Conservation (phyloP, 2,797 vertebrate species). For the Cynodonichthys magdalenae region DNA sequence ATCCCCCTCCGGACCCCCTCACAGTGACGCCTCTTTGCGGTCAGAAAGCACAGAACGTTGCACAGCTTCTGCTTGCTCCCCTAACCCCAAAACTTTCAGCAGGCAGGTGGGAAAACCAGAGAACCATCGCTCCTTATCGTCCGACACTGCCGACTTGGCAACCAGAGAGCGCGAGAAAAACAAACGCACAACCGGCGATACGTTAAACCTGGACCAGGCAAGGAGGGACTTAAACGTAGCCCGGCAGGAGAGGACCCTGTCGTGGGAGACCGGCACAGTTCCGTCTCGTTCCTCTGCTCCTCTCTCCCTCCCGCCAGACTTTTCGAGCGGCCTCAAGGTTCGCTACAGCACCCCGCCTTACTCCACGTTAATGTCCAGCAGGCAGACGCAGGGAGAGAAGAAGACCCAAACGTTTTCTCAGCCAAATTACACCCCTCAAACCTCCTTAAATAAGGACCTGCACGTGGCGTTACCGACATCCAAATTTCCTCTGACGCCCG, state of each 20-base stretch:
- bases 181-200: conserved; percentile 26
- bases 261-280: conserved; percentile 47
- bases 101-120: conserved; percentile 43
- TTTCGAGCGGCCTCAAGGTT: conserved; percentile 62
- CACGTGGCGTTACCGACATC: not conserved
- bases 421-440: conserved; percentile 24
- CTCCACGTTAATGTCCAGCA: conserved; percentile 73
- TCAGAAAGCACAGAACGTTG: conserved; percentile 46
- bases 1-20: conserved; percentile 42
- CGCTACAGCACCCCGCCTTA: conserved; percentile 79
- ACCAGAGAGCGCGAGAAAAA: conserved; percentile 31
- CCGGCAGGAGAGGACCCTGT: conserved; percentile 50
- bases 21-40: conserved; percentile 56
- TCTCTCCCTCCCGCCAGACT: conserved; percentile 67
- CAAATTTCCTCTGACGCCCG: conserved; percentile 26
- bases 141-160: conserved; percentile 46
- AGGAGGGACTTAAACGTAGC: conserved; percentile 9
- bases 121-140: conserved; percentile 56
- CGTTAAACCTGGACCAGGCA: conserved; percentile 51
- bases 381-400: conserved; percentile 58
- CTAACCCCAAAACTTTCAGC: conserved; percentile 35
- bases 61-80: conserved; percentile 22
- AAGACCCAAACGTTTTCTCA: conserved; percentile 35
- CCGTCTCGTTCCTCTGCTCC: conserved; percentile 32
- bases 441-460: conserved; percentile 15